Evolutionary conservation across 2,113 vertebrate genomes (phyloP).

Genomic region (Dicerorhinus sumatrensis): DNA sequence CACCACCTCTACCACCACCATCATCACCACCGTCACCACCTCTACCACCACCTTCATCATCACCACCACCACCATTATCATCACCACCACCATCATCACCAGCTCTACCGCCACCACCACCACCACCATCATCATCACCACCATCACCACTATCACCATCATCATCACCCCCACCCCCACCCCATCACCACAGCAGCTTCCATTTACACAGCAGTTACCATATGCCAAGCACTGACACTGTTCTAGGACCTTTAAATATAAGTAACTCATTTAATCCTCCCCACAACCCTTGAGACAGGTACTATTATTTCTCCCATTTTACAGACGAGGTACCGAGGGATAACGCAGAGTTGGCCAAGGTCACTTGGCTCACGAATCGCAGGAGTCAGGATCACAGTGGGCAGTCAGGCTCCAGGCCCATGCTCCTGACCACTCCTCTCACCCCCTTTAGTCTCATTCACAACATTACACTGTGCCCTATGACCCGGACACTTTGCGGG

Average conservation of each 20-base stretch:
- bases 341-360: background rate
- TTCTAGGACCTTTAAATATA: background rate
- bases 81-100: too few species aligned
- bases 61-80: too few species aligned
- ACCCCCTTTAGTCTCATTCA: background rate
- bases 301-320: background rate
- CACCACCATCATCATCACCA: rapidly evolving
- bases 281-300: background rate
- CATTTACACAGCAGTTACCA: background rate
- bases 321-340: background rate
- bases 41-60: too few species aligned
- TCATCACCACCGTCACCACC: too few species aligned
- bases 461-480: background rate
- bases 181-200: background rate
- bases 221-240: too few species aligned
- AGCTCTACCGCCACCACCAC: too few species aligned
- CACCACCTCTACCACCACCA: too few species aligned
- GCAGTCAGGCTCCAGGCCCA: background rate
- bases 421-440: background rate
- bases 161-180: rapidly evolving
- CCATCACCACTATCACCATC: rapidly evolving
- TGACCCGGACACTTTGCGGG: background rate
- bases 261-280: background rate
- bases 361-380: rapidly evolving
- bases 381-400: background rate